Conservation (phyloP, 2,888 invertebrate genomes). For the Cataglyphis altisquamis region DNA sequence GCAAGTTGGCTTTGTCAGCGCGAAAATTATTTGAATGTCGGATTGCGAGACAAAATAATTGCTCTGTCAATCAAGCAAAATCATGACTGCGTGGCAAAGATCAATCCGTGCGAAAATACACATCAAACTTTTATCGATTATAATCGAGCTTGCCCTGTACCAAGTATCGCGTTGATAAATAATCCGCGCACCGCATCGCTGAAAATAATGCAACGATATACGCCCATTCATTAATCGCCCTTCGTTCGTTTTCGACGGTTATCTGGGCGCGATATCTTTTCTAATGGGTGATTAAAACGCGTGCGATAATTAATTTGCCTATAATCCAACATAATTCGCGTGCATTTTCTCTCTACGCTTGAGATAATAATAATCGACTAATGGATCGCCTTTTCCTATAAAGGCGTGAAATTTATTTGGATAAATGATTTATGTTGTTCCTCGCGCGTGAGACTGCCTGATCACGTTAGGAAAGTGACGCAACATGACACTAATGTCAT, state of each 20-base stretch:
- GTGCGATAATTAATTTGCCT: conserved; percentile 26
- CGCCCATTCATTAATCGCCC: neutral
- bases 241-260: conserved; percentile 19
- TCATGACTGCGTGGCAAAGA: neutral
- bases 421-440: conserved; percentile 45
- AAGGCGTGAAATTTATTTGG: conserved; percentile 41
- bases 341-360: conserved; percentile 10
- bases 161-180: conserved; percentile 8
- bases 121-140: conserved; percentile 14
- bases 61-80: conserved; percentile 50
- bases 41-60: conserved; percentile 58
- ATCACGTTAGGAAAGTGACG: conserved; percentile 25
- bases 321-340: conserved; percentile 10
- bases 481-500: conserved; percentile 33
- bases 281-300: conserved; percentile 32
- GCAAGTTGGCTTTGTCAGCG: conserved; percentile 52
- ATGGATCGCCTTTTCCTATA: conserved; percentile 18
- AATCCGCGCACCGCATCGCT: neutral
- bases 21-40: conserved; percentile 34
- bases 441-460: conserved; percentile 1
- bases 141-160: neutral
- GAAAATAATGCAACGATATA: conserved; percentile 24
- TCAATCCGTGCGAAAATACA: conserved; percentile 8
- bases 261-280: conserved; percentile 32
- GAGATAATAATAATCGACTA: conserved; percentile 40